Conservation (phyloP, 2,888 invertebrate species). For the Acanthoscelides obtectus region DNA sequence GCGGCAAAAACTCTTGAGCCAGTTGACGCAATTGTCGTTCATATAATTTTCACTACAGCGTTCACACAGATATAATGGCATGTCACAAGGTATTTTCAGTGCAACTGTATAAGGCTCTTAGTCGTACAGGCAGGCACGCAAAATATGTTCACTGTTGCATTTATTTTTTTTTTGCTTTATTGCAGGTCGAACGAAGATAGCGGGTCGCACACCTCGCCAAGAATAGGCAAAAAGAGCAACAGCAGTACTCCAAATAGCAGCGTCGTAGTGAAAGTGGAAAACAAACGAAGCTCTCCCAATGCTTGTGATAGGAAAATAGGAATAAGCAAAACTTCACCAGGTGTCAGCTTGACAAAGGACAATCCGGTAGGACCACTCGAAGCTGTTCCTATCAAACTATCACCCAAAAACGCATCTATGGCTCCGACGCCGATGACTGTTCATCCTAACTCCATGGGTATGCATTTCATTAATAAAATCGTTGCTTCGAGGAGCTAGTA, state of each 20-base stretch:
- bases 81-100: too few species aligned
- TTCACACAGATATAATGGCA: too few species aligned
- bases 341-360: slow-evolving; percentile 53
- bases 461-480: too few species aligned
- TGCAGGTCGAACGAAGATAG: slow-evolving; percentile 54
- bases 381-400: slow-evolving; percentile 55
- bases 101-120: too few species aligned
- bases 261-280: slow-evolving; percentile 49
- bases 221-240: slow-evolving; percentile 52
- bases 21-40: too few species aligned
- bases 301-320: slow-evolving; percentile 48
- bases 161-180: too few species aligned
- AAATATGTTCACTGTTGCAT: too few species aligned
- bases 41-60: too few species aligned
- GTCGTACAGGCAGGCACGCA: too few species aligned
- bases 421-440: slow-evolving; percentile 53
- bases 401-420: slow-evolving; percentile 58
- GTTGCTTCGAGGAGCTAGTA: too few species aligned
- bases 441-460: slow-evolving; percentile 58
- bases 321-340: slow-evolving; percentile 54
- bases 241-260: slow-evolving; percentile 24
- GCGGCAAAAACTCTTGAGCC: too few species aligned
- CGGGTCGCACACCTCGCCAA: slow-evolving; percentile 53
- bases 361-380: slow-evolving; percentile 42
- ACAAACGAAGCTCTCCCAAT: slow-evolving; percentile 54